Evolutionary conservation across 2,113 vertebrate species (phyloP), one percentile per base, ranked within the genome.

Genomic region (Labrus mixtus): DNA sequence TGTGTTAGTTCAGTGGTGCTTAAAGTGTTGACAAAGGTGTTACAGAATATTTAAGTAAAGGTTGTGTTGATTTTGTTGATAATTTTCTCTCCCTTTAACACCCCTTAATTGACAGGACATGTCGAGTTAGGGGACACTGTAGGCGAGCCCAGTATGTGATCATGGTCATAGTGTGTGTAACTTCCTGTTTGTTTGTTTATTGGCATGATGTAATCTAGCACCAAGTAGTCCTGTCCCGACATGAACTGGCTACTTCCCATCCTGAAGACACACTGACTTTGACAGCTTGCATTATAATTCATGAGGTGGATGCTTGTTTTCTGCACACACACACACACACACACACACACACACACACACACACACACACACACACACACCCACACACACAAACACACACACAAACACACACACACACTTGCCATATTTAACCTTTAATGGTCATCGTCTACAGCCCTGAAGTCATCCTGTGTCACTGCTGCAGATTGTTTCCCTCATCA

Each of bases 231-330:
- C 66, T 72, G 67, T 90, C 82, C 87, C 71, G 75, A 85, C 81
- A 77, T 80, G 79, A 90, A 87, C 87, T 65, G 80, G 75, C 76
- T 85, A 72, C 89, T 79, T 87, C 72, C 68, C 54, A 67, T 80
- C 78, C 79, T 65, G 43, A 73, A 85, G 81, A 83, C 86, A 82
- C 19, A 39, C 79, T 72, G 77, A 23, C 43, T 78, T 67, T 87
- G 89, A 89, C 91, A 86, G 80, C 81, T 73, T 67, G 69, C 83
- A 79, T 90, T 91, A 92, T 90, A 90, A 91, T 92, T 92, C 78
- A 92, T 91, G 89, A 91, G 75, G 36, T 54, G 58, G 50, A 79
- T 46, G 65, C 67, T 68, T 43, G 70, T 67, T 58, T 71, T 72
- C 69, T 62, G 3, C 51, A 59, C 39, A 43, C 58, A 51, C 58